Conservation (phyloP, 2,797 vertebrate genomes). For the Acipenser oxyrinchus region DNA sequence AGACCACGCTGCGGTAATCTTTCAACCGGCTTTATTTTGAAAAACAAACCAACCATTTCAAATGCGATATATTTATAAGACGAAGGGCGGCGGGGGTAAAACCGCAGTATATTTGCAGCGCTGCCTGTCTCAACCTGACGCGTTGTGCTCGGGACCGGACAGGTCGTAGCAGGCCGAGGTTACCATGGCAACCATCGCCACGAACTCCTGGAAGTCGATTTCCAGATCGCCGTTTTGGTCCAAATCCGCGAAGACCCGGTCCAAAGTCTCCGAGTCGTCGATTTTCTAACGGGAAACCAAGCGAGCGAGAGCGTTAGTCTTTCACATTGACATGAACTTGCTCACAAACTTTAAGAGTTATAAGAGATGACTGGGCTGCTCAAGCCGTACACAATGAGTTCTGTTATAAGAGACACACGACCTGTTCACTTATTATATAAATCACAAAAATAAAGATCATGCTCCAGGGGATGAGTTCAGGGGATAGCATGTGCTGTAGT, state of each 20-base stretch:
- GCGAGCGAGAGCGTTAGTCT: too few species aligned
- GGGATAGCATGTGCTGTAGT: too few species aligned
- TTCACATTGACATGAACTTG: not conserved
- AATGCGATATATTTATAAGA: too few species aligned
- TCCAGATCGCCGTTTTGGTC: constrained; percentile 60
- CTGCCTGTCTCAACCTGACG: not conserved
- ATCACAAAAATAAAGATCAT: too few species aligned
- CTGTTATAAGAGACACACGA: not conserved
- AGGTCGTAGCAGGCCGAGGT: constrained; percentile 56
- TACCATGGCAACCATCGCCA: constrained; percentile 59
- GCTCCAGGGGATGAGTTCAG: too few species aligned
- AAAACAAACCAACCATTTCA: too few species aligned
- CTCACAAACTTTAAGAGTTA: not conserved
- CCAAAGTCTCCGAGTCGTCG: constrained; percentile 49
- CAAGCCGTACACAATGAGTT: not conserved
- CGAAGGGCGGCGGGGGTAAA: too few species aligned
- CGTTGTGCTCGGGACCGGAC: constrained; percentile 18
- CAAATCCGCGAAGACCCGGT: constrained; percentile 53
- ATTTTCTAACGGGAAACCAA: constrained; percentile 46
- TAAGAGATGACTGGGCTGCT: not conserved
- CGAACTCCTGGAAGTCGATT: constrained; percentile 65
- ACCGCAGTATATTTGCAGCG: too few species aligned
- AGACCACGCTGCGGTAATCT: too few species aligned
- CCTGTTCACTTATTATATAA: too few species aligned
- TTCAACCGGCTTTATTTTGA: too few species aligned